Percentiles rank a stretch among this genome's conserved stretches.
Evolutionary conservation across 2,888 invertebrate species (phyloP).

Genomic region (Tipula helvola): DNA sequence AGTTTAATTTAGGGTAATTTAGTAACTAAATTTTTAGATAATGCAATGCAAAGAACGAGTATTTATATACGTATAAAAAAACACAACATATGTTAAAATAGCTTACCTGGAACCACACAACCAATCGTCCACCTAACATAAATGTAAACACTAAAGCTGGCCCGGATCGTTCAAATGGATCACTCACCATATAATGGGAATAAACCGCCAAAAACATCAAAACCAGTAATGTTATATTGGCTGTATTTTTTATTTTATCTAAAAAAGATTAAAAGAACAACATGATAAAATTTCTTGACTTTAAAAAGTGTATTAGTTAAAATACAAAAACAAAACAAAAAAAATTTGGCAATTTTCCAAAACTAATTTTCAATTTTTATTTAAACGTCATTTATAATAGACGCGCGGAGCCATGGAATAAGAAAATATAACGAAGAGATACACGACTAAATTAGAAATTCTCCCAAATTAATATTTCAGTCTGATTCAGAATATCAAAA

Average conservation of each 20-base stretch:
- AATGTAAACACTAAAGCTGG: constrained; percentile 86
- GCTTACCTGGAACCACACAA: constrained; percentile 54
- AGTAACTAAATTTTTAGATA: too few relatives aligned
- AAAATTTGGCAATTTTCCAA: neutral
- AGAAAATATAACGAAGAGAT: too few relatives aligned
- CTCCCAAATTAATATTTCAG: too few relatives aligned
- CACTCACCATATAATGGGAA: constrained; percentile 84
- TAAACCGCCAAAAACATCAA: constrained; percentile 84
- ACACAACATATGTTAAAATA: too few relatives aligned
- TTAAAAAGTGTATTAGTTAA: neutral
- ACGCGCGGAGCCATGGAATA: too few relatives aligned
- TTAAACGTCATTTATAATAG: neutral
- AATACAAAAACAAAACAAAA: neutral
- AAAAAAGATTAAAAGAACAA: constrained; percentile 29
- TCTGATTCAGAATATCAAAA: too few relatives aligned
- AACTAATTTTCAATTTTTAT: neutral
- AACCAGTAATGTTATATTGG: constrained; percentile 70
- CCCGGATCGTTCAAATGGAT: constrained; percentile 82
- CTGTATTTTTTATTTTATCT: constrained; percentile 85
- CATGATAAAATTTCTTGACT: neutral
- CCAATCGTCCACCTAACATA: constrained; percentile 78
- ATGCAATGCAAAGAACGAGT: neutral
- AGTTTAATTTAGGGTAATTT: too few relatives aligned
- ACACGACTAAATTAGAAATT: too few relatives aligned
- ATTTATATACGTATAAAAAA: too few relatives aligned